phyloP scores from a whole-genome alignment of 2,113 vertebrate genomes.

The Etheostoma cragini region DNA sequence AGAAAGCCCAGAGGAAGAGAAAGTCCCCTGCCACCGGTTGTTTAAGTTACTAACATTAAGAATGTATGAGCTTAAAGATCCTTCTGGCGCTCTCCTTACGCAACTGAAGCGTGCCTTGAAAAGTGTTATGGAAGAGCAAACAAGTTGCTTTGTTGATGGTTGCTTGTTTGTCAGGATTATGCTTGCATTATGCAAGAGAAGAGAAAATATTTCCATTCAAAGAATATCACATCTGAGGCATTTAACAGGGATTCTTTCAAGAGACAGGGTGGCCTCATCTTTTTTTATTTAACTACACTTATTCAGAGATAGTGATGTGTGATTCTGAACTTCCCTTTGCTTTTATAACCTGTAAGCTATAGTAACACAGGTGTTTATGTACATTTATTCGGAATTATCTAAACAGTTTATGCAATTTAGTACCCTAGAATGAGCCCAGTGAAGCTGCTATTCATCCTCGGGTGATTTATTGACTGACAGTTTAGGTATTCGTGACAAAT shows the following conservation, averaged over 20 bases:
- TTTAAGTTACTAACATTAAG: conserved; percentile 79
- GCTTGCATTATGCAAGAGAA: conserved; percentile 29
- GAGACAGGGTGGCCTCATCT: background rate
- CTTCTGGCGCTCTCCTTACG: conserved; percentile 34
- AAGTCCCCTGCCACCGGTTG: conserved; percentile 58
- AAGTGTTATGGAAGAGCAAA: conserved; percentile 57
- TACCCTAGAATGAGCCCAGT: background rate
- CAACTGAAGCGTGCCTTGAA: conserved; percentile 49
- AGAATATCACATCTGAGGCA: background rate
- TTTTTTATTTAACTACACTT: background rate
- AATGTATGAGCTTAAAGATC: conserved; percentile 74
- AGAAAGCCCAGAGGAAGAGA: conserved; percentile 63
- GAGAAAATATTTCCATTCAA: background rate
- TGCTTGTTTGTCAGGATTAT: conserved; percentile 53
- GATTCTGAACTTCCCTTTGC: background rate
- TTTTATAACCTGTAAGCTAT: background rate
- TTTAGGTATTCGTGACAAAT: conserved; percentile 12
- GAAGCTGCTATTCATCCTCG: conserved; percentile 1
- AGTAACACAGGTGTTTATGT: background rate
- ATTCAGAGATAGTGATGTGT: background rate
- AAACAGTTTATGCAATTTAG: background rate
- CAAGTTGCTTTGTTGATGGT: conserved; percentile 61
- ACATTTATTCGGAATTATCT: conserved; percentile 2
- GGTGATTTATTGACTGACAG: conserved; percentile 6
- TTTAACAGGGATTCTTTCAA: conserved; percentile 21